Percentiles rank a stretch among this genome's conserved stretches.
These are phyloP conservation scores for Caranx melampygus DNA, from an alignment of 2,113 vertebrate genomes.

Conservation along the genomic window DNA sequence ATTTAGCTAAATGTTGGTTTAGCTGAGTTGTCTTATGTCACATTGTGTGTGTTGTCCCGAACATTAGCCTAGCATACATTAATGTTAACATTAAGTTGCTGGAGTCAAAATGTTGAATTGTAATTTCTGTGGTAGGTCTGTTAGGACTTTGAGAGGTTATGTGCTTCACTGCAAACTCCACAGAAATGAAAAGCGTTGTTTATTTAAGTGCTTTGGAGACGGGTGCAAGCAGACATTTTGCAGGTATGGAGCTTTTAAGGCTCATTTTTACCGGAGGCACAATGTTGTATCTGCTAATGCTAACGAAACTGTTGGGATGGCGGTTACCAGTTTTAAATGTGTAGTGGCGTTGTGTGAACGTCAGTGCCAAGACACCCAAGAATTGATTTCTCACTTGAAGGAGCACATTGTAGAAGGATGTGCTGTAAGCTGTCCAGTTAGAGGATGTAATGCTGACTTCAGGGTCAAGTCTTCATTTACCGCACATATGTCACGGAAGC, in stretches of 20 bases:
- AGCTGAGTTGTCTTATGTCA: neutral
- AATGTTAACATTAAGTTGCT: neutral
- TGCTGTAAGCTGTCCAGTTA: conserved; percentile 5
- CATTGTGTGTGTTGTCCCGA: neutral
- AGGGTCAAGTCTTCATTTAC: neutral
- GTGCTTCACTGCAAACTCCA: conserved; percentile 3
- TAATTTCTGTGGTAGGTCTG: neutral
- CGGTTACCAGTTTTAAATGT: conserved; percentile 2
- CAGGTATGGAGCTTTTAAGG: conserved; percentile 9
- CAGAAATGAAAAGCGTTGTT: neutral
- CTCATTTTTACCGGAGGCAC: conserved; percentile 14
- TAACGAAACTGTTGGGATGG: neutral
- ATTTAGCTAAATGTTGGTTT: neutral
- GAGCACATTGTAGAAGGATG: conserved; percentile 4
- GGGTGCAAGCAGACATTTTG: conserved; percentile 5
- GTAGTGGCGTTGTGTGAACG: neutral
- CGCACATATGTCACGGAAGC: conserved; percentile 4
- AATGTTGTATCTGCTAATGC: neutral
- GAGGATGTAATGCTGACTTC: neutral
- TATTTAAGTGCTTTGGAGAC: neutral
- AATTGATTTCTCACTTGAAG: neutral
- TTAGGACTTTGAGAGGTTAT: neutral
- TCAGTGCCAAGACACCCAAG: neutral
- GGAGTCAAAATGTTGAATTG: neutral
- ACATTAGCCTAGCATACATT: neutral